Evolutionary conservation across 2,888 invertebrate species (phyloP), one percentile per base, ranked within the genome.

Genomic region (Cynaeus angustus): DNA sequence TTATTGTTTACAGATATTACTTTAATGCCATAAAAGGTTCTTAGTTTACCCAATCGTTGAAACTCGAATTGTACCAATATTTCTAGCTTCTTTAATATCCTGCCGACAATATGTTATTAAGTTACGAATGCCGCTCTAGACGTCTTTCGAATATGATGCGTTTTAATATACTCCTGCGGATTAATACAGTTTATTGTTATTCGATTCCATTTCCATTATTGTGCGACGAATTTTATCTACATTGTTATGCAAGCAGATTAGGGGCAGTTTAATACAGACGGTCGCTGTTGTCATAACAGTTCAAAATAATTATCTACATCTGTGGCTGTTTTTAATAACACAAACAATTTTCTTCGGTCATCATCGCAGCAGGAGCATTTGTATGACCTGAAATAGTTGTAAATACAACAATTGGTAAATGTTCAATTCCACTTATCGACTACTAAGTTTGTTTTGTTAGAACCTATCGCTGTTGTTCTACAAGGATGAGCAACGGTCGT

Each of bases 401-500:
- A 82, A 89, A 87, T 6, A 89, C 89, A 1, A 85, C 85, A 0
- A 89, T 88, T 50, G 89, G 82, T 12, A 89, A 81, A 1, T 83
- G 80, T 7, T 83, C 74, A 10, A 89, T 77, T 0, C 88, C 88
- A 69, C 88, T 86, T 84, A 75, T 89, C 87, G 0, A 90, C 89
- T 0, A 90, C 89, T 0, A 88, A 86, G 0, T 84, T 82, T 74
- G 87, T 86, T 3, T 74, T 77, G 7, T 76, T 58, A 0, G 86
- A 86, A 0, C 88, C 88, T 88, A 89, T 89, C 74, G 86, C 87
- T 1, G 84, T 87, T 0, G 88, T 88, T 0, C 88, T 87, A 12
- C 86, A 81, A 68, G 87, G 86, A 72, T 88, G 88, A 69, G 86
- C 85, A 77, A 86, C 81, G 74, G 86, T 85, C 0, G 84, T 77